Percentiles rank a stretch among this genome's conserved stretches.
Conservation (phyloP, 2,113 vertebrate genomes). For the Catagonus wagneri region DNA sequence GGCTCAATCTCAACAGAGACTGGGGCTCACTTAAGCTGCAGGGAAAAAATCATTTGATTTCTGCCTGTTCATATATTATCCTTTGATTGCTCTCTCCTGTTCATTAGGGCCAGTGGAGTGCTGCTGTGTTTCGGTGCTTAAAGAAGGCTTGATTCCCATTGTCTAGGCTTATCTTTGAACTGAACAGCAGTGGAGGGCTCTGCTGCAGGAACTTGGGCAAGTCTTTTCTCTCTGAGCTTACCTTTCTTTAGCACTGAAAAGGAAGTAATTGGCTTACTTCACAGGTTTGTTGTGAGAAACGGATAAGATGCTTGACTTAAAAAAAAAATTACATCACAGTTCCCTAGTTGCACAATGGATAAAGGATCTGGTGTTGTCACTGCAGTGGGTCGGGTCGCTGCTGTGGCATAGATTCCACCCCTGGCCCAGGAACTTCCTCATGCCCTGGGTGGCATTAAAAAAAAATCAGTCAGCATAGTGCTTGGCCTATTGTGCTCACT, state of each 20-base stretch:
- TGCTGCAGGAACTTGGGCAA: neutral
- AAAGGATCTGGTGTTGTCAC: no score
- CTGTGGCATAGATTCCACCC: no score
- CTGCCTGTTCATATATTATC: slow-evolving; percentile 10
- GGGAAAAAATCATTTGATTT: slow-evolving; percentile 46
- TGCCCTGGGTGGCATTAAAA: no score
- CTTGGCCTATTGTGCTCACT: neutral
- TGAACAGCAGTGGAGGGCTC: neutral
- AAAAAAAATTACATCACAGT: neutral
- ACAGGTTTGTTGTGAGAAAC: neutral
- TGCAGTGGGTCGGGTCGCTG: no score
- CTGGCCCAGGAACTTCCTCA: no score
- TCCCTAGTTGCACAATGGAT: no score
- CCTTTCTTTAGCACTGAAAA: neutral
- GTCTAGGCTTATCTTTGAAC: neutral
- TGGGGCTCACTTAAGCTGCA: neutral
- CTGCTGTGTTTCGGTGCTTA: neutral
- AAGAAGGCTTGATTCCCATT: neutral
- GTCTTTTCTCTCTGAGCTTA: neutral
- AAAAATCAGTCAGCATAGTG: neutral
- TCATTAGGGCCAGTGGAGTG: neutral
- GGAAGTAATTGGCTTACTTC: neutral
- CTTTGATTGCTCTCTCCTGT: neutral
- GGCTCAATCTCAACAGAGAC: slow-evolving; percentile 4
- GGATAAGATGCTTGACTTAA: slow-evolving; percentile 6